Conservation (phyloP, 2,113 vertebrate species). For the Lepus americanus region DNA sequence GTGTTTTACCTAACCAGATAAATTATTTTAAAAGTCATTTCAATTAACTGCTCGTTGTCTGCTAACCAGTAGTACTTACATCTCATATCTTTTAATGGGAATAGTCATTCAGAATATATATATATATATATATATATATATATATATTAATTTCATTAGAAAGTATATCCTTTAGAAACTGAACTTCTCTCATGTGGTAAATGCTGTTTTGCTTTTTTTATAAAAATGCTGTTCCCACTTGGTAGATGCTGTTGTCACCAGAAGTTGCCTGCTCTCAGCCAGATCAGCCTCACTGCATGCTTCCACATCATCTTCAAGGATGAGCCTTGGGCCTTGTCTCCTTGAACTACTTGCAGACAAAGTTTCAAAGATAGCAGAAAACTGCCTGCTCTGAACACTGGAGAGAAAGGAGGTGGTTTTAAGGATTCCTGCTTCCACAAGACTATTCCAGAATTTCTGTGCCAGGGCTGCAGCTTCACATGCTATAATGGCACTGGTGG, state of each 20-base stretch:
- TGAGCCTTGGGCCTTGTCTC: background rate
- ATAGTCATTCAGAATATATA: background rate
- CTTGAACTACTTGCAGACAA: slow-evolving; percentile 93
- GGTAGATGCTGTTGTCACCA: too few species aligned
- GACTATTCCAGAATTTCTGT: slow-evolving; percentile 96
- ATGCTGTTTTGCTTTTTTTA: background rate
- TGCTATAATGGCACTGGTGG: slow-evolving; percentile 96
- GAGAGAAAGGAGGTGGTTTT: slow-evolving; percentile 95
- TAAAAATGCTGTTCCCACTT: background rate
- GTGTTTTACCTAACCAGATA: background rate
- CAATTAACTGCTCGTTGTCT: background rate
- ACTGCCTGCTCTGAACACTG: slow-evolving; percentile 95
- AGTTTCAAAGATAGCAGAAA: slow-evolving; percentile 97
- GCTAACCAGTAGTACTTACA: background rate
- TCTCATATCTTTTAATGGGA: background rate
- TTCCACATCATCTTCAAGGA: too few species aligned
- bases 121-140: background rate
- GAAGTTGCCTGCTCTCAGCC: too few species aligned
- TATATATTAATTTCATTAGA: background rate
- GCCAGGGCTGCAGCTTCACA: slow-evolving; percentile 98
- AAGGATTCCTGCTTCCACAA: slow-evolving; percentile 81
- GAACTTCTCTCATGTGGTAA: background rate
- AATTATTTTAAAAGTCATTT: background rate
- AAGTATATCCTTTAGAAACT: background rate
- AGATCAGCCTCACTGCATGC: too few species aligned